phyloP scores from a whole-genome alignment of 2,113 vertebrate species.

The Osmerus eperlanus region DNA sequence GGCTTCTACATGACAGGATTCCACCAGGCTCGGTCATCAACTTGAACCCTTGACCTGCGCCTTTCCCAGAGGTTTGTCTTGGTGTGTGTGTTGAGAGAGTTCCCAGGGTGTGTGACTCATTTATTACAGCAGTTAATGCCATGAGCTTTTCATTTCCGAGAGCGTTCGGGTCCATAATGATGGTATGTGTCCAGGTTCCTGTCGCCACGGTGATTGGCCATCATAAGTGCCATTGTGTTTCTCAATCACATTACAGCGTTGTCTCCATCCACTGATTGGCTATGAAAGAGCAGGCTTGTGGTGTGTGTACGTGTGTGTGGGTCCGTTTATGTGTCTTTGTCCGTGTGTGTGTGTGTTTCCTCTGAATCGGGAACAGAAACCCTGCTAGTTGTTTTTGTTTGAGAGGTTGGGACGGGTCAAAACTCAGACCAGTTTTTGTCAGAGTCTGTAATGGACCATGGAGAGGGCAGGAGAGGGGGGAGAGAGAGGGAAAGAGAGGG shows the following conservation, averaged over 20 bases:
- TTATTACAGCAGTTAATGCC: slow-evolving; percentile 54
- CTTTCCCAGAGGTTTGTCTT: slow-evolving; percentile 14
- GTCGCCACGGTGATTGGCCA: slow-evolving; percentile 36
- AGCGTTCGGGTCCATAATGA: slow-evolving; percentile 35
- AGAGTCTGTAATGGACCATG: slow-evolving; percentile 7
- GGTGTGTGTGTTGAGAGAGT: not conserved
- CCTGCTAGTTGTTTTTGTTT: too few species aligned
- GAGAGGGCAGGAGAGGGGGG: slow-evolving; percentile 10
- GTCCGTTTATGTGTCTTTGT: not conserved
- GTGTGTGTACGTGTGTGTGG: slow-evolving; percentile 7
- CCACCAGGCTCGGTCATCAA: slow-evolving; percentile 22
- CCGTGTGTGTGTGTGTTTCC: too few species aligned
- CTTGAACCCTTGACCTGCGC: slow-evolving; percentile 59
- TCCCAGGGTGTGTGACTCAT: slow-evolving; percentile 40
- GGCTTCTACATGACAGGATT: slow-evolving; percentile 28
- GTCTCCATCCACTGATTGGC: slow-evolving; percentile 56
- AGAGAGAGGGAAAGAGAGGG: slow-evolving; percentile 13
- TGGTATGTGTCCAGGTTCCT: slow-evolving; percentile 39
- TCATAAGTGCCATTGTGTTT: slow-evolving; percentile 62
- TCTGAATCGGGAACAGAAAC: too few species aligned
- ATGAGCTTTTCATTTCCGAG: slow-evolving; percentile 60
- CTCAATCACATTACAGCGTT: slow-evolving; percentile 66
- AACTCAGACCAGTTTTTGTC: too few species aligned
- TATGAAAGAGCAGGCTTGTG: slow-evolving; percentile 65
- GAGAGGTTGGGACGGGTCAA: slow-evolving; percentile 16